Evolutionary conservation across 1,140 invertebrate species (phyloP), one percentile per base, ranked within the genome.

Genomic region (Bombus sibiricus): DNA sequence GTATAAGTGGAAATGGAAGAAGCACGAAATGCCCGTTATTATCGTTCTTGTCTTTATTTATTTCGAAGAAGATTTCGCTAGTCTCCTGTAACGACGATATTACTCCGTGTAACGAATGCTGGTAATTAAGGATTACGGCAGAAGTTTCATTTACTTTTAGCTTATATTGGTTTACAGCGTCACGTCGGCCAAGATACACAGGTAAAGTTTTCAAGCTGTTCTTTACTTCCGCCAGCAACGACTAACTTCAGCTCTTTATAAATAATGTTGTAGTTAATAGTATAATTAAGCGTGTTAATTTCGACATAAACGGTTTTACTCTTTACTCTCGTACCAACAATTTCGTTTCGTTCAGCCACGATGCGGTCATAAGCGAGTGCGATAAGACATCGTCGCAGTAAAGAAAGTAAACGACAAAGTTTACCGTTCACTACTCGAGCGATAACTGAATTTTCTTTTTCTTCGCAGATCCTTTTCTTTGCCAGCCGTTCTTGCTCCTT

Each of bases 51-150:
- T 47, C 32, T 10, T 28, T 34, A 5, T 66, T 47, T 47, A 10
- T 34, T 28, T 37, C 12, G 0, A 47, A 9, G 10, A 68, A 41
- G 15, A 47, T 68, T 37, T 12, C 10, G 18, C 9, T 3, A 4
- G 22, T 3, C 28, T 43, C 15, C 62, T 41, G 25, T 73, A 34
- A 74, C 47, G 15, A 22, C 57, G 39, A 59, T 39, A 39, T 62
- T 28, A 66, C 32, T 34, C 34, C 32, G 3, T 13, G 32, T 37
- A 81, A 81, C 32, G 15, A 73, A 81, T 47, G 69, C 41, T 12
- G 37, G 47, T 47, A 73, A 81, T 81, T 62, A 73, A 73, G 69
- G 80, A 81, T 73, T 32, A 71, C 25, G 3, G 34, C 3, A n/a
- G 47, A 72, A 39, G 47, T 72, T 81, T 59, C 39, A 59, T 81